phyloP scores from a whole-genome alignment of 2,888 invertebrate species.

The Catocala sponsa region DNA sequence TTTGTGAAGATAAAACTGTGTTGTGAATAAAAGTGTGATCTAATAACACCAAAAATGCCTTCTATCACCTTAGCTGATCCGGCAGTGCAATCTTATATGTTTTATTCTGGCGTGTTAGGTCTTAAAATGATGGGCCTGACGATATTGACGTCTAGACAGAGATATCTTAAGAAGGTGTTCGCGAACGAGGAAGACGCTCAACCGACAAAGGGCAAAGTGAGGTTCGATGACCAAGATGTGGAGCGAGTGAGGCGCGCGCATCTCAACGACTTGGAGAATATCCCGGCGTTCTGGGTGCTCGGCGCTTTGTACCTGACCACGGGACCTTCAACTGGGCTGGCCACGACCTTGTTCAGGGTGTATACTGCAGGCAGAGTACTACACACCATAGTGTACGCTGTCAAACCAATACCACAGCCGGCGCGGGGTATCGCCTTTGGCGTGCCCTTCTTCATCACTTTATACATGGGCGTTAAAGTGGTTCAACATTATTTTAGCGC shows the following conservation, averaged over 20 bases:
- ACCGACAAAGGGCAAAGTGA: slow-evolving; percentile 58
- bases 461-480: slow-evolving; percentile 71
- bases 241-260: slow-evolving; percentile 87
- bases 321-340: slow-evolving; percentile 72
- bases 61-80: slow-evolving; percentile 1
- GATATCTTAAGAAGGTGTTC: slow-evolving; percentile 66
- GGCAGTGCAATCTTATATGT: neutral
- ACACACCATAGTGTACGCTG: slow-evolving; percentile 90
- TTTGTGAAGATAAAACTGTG: too few species aligned
- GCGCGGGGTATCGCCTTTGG: slow-evolving; percentile 66
- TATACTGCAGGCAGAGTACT: slow-evolving; percentile 85
- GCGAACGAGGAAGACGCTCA: slow-evolving; percentile 71
- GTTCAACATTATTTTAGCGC: slow-evolving; percentile 57
- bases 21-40: neutral
- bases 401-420: slow-evolving; percentile 89
- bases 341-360: slow-evolving; percentile 68
- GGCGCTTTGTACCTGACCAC: slow-evolving; percentile 88
- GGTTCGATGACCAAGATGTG: slow-evolving; percentile 71
- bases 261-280: slow-evolving; percentile 91
- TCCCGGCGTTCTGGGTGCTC: slow-evolving; percentile 88
- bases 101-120: slow-evolving; percentile 47
- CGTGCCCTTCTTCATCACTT: slow-evolving; percentile 62
- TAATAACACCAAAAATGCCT: neutral
- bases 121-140: slow-evolving; percentile 64
- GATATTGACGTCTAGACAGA: slow-evolving; percentile 56